Conservation (phyloP, 2,113 vertebrate species). For the Colinus virginianus region DNA sequence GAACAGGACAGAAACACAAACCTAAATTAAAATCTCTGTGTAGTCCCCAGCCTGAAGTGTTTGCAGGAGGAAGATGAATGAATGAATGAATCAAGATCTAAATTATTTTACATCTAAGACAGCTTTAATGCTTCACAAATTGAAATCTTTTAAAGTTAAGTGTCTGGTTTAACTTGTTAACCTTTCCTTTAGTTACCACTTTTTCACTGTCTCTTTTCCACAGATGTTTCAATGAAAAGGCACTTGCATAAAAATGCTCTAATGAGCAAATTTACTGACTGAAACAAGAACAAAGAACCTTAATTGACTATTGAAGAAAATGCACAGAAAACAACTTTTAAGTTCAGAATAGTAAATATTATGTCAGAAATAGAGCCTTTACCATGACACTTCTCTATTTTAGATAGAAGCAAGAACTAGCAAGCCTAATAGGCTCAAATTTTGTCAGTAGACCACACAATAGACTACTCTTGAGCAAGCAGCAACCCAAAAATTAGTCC, state of each 20-base stretch:
- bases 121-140: neutral
- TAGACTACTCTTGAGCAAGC: slow-evolving; percentile 1
- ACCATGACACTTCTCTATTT: neutral
- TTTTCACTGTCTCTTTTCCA: neutral
- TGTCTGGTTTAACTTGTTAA: neutral
- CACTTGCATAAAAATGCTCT: neutral
- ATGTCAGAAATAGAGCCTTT: slow-evolving; percentile 31
- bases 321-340: slow-evolving; percentile 23
- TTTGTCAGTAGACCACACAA: slow-evolving; percentile 25
- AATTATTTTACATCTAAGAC: neutral
- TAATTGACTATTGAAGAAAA: slow-evolving; percentile 35
- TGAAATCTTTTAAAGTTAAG: neutral
- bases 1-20: neutral
- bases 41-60: neutral
- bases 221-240: neutral
- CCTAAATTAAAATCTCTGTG: neutral
- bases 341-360: slow-evolving; percentile 51
- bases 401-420: neutral
- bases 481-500: neutral
- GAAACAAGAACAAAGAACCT: slow-evolving; percentile 29
- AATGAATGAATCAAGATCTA: neutral
- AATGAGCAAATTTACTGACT: slow-evolving; percentile 27
- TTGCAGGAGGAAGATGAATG: neutral
- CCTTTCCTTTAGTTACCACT: neutral
- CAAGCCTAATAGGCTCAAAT: slow-evolving; percentile 30